A percentile compares a stretch with the other conserved stretches of the same genome.
These are phyloP conservation scores for Oedothorax gibbosus DNA, from an alignment of 1,140 invertebrate species.

Conservation along the genomic window DNA sequence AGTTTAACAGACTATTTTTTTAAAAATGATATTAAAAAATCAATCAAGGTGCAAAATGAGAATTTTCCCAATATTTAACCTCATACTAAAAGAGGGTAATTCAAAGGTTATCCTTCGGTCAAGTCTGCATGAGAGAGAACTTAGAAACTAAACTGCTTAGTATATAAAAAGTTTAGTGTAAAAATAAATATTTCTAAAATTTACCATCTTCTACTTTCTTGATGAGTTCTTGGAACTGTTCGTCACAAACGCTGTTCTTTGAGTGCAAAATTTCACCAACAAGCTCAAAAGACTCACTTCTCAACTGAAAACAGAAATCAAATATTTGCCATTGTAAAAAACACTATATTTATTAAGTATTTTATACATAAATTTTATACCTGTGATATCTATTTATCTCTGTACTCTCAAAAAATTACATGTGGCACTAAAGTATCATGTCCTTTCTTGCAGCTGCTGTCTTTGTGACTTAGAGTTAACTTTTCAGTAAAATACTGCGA, in stretches of 20 bases:
- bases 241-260: constrained; percentile 60
- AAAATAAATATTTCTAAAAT: neutral
- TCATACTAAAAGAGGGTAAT: no score
- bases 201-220: constrained; percentile 52
- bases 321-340: no score
- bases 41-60: no score
- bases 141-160: no score
- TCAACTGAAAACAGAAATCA: constrained; percentile 10
- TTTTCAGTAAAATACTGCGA: neutral
- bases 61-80: no score
- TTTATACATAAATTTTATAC: no score
- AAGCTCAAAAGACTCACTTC: constrained; percentile 38
- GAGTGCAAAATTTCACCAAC: constrained; percentile 24
- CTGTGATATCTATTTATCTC: no score
- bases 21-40: no score
- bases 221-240: neutral
- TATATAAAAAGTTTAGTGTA: neutral
- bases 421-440: neutral
- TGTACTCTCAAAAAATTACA: neutral
- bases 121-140: constrained; percentile 75
- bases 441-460: neutral
- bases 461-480: neutral
- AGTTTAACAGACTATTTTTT: no score
- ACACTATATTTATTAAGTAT: no score
- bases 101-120: no score